Evolutionary conservation across 2,113 vertebrate genomes (phyloP), one percentile per base, ranked within the genome.

Genomic region (Heliornis fulica): DNA sequence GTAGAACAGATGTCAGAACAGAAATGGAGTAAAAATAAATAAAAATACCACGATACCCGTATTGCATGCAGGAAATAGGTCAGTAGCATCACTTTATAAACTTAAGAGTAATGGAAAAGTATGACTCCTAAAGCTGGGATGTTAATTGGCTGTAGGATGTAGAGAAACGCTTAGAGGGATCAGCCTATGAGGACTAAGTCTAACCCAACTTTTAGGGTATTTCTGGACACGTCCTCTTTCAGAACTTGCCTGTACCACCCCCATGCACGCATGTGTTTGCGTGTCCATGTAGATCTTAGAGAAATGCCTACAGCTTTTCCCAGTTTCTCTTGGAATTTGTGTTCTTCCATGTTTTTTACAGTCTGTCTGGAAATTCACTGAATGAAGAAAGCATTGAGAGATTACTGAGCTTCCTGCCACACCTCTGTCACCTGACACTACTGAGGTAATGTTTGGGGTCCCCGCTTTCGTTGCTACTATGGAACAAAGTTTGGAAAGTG

Each of bases 311-410:
- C 21, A 65, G 9, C 29, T 56, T 85, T 23, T 72, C 41, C 17
- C 38, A 31, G 14, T 66, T 69, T 72, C 25, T 75, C 66, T 34
- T 82, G 41, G 41, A 29, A 57, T 78, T 77, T 84, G 14, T 93
- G 84, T 84, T 41, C 29, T 75, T 68, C 28, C 21, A 11, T 86
- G 45, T 94, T 96, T 80, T 89, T n/a, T n/a, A 72, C 97, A 99
- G 99, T 51, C 98, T 99, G 36, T 98, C 98, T 95, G 80, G 97
- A 60, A 96, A 98, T 85, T 79, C 82, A 21, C 40, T 99, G 94
- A 96, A 48, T 28, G 94, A 98, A 4, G 63, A 97, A 57, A 97
- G 98, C 23, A 87, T 98, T 29, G 45, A 98, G 90, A 98, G 57
- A 28, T 94, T 99, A 40, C 89, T 99, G 56, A 88, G 31, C 29